Percentiles rank a stretch among this genome's conserved stretches.
phyloP scores from a whole-genome alignment of 1,140 invertebrate species.

The Gryon sp. region DNA sequence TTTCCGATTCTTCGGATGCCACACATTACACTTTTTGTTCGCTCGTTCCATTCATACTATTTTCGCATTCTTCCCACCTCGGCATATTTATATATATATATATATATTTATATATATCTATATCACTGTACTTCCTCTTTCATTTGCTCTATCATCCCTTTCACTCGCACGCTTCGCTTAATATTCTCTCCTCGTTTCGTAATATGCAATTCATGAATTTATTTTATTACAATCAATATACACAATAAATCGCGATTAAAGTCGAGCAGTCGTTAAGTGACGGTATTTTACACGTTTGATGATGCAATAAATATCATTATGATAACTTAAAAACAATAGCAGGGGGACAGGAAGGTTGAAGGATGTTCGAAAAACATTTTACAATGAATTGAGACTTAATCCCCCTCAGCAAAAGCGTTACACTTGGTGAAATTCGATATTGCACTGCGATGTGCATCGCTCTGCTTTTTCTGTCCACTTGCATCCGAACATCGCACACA shows the following conservation, averaged over 20 bases:
- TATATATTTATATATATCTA: constrained; percentile 60
- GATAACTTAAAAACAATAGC: constrained; percentile 54
- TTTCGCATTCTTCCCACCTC: constrained; percentile 61
- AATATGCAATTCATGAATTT: constrained; percentile 67
- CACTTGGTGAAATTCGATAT: constrained; percentile 69
- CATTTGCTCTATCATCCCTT: constrained; percentile 15
- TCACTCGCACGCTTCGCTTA: constrained; percentile 13
- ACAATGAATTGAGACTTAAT: constrained; percentile 64
- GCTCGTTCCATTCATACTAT: constrained; percentile 60
- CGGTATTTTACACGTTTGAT: constrained; percentile 78
- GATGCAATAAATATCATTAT: constrained; percentile 77
- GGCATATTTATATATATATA: constrained; percentile 56
- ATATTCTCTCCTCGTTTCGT: constrained; percentile 49
- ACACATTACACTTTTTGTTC: constrained; percentile 49
- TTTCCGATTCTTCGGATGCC: constrained; percentile 57
- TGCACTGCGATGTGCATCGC: constrained; percentile 71
- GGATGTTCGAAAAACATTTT: constrained; percentile 69
- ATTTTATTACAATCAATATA: constrained; percentile 76
- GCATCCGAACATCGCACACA: constrained; percentile 27
- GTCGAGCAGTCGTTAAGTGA: constrained; percentile 75
- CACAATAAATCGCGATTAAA: constrained; percentile 75
- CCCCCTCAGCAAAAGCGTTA: constrained; percentile 7
- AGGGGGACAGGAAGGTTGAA: constrained; percentile 10
- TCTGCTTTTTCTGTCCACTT: constrained; percentile 45
- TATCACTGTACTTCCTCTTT: constrained; percentile 51